Evolutionary conservation across 2,797 vertebrate species (phyloP), one percentile per base, ranked within the genome.

Genomic region (Garrulus glandarius): DNA sequence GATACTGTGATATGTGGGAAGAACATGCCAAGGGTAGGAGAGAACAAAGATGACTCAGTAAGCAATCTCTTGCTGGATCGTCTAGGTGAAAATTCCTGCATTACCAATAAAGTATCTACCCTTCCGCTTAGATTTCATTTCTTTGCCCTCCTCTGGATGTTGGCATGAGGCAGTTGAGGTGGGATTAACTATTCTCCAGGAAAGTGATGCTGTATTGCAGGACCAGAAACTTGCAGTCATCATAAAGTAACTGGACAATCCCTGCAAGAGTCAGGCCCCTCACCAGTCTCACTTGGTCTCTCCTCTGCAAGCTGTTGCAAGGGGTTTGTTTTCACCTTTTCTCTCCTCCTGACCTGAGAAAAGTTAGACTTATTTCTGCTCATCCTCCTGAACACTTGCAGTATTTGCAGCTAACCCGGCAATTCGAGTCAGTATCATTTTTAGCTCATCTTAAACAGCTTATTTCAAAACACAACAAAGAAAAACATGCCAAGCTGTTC

Each of bases 221-320:
- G 30, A 85, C 3, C 24, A 83, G 32, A 15, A 11, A 64, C 8
- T 52, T 60, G 9, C 44, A 55, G 6, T 11, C 30, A 77, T 4
- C 11, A 19, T 65, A 22, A 77, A 63, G n/a, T 36, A 57, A 18
- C n/a, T 22, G 39, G 12, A 23, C 30, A 77, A 19, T 23, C 17
- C 3, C 27, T 19, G 10, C 14, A 61, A 15, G 2, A 7, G 22
- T n/a, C 34, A 10, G 3, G 10, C 4, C 50, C 24, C 26, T 78
- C 16, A 79, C 4, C 5, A 21, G 10, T 44, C 13, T 57, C 4
- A 0, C 10, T 46, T 3, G 0, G 22, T 71, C 11, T 21, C 5
- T 92, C 34, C 15, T 59, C 47, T 0, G 0, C 32, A 44, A 11
- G 12, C 34, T 88, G 6, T 34, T 92, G 9, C 11, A 61, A 53